Conservation (phyloP, 2,797 vertebrate species). For the Acrossocheilus fasciatus region DNA sequence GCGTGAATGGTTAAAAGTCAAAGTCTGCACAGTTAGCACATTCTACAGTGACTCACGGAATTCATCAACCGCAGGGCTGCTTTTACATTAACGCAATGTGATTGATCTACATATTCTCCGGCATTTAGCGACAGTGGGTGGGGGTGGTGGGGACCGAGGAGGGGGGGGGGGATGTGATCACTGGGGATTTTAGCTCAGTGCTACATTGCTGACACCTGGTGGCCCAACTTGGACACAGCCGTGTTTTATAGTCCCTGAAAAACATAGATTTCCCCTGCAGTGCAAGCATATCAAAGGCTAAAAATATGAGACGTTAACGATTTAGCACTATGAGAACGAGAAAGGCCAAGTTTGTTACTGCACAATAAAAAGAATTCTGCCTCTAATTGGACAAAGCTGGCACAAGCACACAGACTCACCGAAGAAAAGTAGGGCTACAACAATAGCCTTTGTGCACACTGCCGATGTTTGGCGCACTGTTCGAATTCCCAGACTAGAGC, state of each 20-base stretch:
- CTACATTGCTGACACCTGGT: constrained; percentile 81
- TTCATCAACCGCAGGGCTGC: constrained; percentile 77
- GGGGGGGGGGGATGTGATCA: constrained; percentile 37
- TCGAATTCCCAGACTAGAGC: constrained; percentile 58
- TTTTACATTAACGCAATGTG: constrained; percentile 79
- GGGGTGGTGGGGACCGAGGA: not conserved
- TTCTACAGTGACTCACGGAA: constrained; percentile 80
- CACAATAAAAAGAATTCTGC: constrained; percentile 5
- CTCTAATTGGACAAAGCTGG: constrained; percentile 46
- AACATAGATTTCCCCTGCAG: not conserved
- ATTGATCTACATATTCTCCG: constrained; percentile 81
- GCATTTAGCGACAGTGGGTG: constrained; percentile 62
- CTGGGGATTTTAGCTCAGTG: constrained; percentile 67
- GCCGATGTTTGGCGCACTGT: not conserved
- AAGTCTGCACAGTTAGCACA: constrained; percentile 83
- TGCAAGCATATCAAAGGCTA: not conserved
- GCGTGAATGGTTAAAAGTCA: constrained; percentile 74
- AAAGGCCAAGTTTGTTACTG: constrained; percentile 15
- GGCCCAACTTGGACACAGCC: constrained; percentile 70
- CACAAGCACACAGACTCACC: constrained; percentile 52
- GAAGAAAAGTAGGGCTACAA: constrained; percentile 46
- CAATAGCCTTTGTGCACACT: constrained; percentile 41
- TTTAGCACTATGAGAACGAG: not conserved
- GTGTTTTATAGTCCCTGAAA: not conserved
- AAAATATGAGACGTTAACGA: constrained; percentile 7